Conservation (phyloP, 2,113 vertebrate species). For the Cheilinus undulatus region DNA sequence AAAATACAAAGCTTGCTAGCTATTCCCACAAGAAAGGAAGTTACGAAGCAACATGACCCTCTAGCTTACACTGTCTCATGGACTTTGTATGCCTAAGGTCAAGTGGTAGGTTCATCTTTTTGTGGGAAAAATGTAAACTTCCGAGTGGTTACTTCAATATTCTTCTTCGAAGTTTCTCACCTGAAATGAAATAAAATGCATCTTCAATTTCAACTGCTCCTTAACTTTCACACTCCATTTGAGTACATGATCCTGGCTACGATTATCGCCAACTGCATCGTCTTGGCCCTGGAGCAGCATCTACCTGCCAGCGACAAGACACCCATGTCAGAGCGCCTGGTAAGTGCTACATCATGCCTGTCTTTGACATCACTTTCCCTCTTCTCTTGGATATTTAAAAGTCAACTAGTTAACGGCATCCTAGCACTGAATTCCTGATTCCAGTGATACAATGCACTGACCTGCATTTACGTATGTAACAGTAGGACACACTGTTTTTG, state of each 20-base stretch:
- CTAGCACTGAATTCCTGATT: neutral
- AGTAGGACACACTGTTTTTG: neutral
- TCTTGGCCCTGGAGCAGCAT: conserved; percentile 96
- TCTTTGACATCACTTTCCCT: neutral
- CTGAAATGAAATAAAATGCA: conserved; percentile 45
- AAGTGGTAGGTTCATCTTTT: neutral
- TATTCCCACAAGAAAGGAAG: too few relatives aligned
- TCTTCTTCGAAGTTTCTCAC: neutral
- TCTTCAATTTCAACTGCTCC: conserved; percentile 61
- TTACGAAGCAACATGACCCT: too few relatives aligned
- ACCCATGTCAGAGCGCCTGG: conserved; percentile 97
- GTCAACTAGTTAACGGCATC: neutral
- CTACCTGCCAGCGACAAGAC: conserved; percentile 96
- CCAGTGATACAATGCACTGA: neutral
- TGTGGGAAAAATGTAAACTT: neutral
- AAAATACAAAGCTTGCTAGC: neutral
- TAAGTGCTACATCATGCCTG: conserved; percentile 78
- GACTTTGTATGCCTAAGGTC: too few relatives aligned
- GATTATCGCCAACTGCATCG: conserved; percentile 99
- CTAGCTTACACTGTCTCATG: too few relatives aligned
- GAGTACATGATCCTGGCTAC: conserved; percentile 99
- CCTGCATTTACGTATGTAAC: conserved; percentile 1
- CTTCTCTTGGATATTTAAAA: neutral
- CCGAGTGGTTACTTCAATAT: neutral
- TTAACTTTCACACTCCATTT: conserved; percentile 94